Base-by-base conservation (phyloP, 1,140 invertebrate genomes). In the Drosophila trapezifrons region DNA sequence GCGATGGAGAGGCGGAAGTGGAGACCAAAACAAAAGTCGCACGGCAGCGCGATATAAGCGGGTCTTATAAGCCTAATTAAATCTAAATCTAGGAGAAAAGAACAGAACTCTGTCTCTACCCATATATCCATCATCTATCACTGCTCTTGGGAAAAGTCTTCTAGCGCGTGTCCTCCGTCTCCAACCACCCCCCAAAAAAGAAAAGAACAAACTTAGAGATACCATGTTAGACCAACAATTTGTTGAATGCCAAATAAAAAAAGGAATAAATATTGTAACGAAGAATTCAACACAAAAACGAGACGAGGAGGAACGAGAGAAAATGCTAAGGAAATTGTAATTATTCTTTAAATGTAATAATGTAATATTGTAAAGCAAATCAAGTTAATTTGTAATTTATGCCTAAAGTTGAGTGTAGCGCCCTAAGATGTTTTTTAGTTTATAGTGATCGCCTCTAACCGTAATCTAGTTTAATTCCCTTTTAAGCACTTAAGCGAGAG, bases 31-130 rank as follows among this genome's bases (percentile, higher is more conserved):
- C 49, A 67, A 77, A 80, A 78, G 83, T 81, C 79, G 67, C 80
- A 89, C 81, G 67, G 78, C 76, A 87, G 83, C 84, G 80, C 84
- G 80, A 89, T 89, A 89, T 89, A 89, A 89, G 84, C 84, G 85
- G 84, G 84, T 89, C 84, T 89, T 89, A 89, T 89, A 89, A 89
- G 84, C 80, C 80, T 82, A 86, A 74, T 76, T 87, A 76, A 45
- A 65, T 51, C 51, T 62, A 77, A 63, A 58, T 60, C 66, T 67
- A 45, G 46, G 38, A 40, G 57, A 56, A 38, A 17, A 63, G 45
- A 42, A 51, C 57, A 13, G 13, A 27, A 58, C 29, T 69, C 17
- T 54, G 58, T 60, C 62, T 63, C 62, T 51, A 56, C 57, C 74
- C 47, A n/a, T n/a, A n/a, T n/a, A 52, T 51, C 51, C 40, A 55